A percentile compares a stretch with the other conserved stretches of the same genome.
phyloP scores from a whole-genome alignment of 1,140 invertebrate genomes.

The Batillaria attramentaria region DNA sequence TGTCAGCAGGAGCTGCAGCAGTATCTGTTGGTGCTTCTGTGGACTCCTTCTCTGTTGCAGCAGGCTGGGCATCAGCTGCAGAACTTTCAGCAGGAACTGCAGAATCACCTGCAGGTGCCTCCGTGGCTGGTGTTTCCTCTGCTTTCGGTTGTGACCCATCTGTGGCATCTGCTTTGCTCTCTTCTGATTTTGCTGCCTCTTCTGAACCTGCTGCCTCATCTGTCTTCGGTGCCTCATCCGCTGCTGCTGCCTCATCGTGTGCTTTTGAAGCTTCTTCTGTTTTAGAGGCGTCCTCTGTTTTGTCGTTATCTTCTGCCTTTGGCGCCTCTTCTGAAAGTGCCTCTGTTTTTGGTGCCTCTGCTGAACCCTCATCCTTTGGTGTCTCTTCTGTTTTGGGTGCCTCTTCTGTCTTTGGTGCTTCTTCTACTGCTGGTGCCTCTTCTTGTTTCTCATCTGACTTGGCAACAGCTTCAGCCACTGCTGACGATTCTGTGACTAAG shows the following conservation, averaged over 20 bases:
- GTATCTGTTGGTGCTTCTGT: too few species aligned
- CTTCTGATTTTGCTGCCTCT: conserved; percentile 6
- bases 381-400: conserved; percentile 6
- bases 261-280: neutral
- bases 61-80: too few species aligned
- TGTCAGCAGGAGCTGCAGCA: too few species aligned
- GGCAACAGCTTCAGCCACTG: neutral
- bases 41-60: neutral
- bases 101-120: neutral
- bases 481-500: conserved; percentile 7
- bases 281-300: neutral
- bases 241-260: neutral
- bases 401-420: neutral
- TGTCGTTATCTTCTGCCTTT: neutral
- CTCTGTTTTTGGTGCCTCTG: neutral
- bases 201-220: conserved; percentile 17
- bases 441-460: conserved; percentile 20
- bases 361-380: neutral
- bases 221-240: conserved; percentile 4
- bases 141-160: neutral
- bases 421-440: conserved; percentile 24
- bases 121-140: neutral
- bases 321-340: neutral
- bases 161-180: neutral
- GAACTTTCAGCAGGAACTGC: too few species aligned